Evolutionary conservation across 2,113 vertebrate species (phyloP).

Genomic region (Phyllostomus discolor): DNA sequence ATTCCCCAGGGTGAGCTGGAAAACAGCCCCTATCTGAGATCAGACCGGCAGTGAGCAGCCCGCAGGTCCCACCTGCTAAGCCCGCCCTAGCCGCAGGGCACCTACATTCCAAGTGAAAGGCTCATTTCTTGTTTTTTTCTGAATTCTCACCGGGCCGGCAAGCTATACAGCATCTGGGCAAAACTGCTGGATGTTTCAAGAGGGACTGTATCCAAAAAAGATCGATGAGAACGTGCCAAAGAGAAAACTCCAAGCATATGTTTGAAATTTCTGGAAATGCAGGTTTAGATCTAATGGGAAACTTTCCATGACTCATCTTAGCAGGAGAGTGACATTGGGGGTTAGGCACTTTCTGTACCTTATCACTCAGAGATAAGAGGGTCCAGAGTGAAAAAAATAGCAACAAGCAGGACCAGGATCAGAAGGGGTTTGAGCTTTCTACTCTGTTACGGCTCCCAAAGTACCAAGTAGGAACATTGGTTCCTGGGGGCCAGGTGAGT

Average conservation of each 20-base stretch:
- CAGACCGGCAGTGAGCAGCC: neutral
- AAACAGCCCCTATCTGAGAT: neutral
- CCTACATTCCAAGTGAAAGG: neutral
- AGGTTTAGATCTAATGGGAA: neutral
- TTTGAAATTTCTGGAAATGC: neutral
- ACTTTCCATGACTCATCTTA: neutral
- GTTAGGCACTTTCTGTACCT: neutral
- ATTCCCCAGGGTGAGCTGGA: conserved; percentile 41
- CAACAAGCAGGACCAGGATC: neutral
- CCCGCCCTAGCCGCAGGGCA: neutral
- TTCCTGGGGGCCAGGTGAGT: fast-evolving
- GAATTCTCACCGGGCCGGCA: neutral
- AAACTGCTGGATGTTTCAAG: neutral
- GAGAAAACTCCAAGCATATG: neutral
- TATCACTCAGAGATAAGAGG: neutral
- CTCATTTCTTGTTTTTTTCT: neutral
- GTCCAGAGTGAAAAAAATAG: neutral
- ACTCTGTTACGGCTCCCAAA: fast-evolving
- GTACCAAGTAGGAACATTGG: neutral
- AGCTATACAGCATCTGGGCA: neutral
- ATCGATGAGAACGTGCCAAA: neutral
- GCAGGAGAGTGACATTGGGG: neutral
- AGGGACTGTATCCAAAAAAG: neutral
- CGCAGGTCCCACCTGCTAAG: neutral
- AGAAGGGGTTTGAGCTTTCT: neutral